Percentiles rank a stretch among this genome's conserved stretches.
These are phyloP conservation scores for Virgularia gustaviana DNA, from an alignment of 92 coral and sea anemone genomes.

Conservation along the genomic window DNA sequence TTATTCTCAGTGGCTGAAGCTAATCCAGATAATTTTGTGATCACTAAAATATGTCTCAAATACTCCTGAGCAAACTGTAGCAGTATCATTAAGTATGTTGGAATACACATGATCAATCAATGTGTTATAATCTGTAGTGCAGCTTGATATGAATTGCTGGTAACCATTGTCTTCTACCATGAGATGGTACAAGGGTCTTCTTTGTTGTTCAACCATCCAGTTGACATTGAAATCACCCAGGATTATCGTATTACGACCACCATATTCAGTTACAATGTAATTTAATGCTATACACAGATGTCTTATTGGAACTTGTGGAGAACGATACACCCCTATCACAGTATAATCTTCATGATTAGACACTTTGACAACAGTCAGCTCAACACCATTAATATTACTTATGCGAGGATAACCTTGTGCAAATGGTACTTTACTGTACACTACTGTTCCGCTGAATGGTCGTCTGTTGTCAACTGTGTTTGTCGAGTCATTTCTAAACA, in stretches of 20 bases:
- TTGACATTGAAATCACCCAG: conserved; percentile 30
- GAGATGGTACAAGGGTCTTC: conserved; percentile 40
- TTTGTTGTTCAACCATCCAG: conserved; percentile 7
- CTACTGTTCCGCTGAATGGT: background rate
- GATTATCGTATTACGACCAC: background rate
- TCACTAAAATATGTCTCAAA: conserved; percentile 61
- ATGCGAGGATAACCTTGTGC: background rate
- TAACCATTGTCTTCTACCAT: conserved; percentile 64
- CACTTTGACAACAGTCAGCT: background rate
- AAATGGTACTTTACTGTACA: background rate
- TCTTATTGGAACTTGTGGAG: conserved; percentile 25
- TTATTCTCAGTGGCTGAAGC: too few relatives aligned
- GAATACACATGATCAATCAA: conserved; percentile 63
- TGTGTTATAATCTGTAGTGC: conserved; percentile 57
- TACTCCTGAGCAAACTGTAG: conserved; percentile 54
- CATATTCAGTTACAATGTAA: background rate
- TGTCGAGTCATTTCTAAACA: too few relatives aligned
- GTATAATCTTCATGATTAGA: background rate
- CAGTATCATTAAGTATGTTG: conserved; percentile 56
- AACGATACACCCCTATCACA: conserved; percentile 26
- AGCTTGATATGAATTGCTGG: conserved; percentile 53
- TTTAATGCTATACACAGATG: conserved; percentile 12
- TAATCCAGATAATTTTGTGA: conserved; percentile 56
- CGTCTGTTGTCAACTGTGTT: too few relatives aligned
- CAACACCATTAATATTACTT: background rate